These are phyloP conservation scores for Hyaena hyaena DNA, from an alignment of 2,113 vertebrate species.

Conservation along the genomic window DNA sequence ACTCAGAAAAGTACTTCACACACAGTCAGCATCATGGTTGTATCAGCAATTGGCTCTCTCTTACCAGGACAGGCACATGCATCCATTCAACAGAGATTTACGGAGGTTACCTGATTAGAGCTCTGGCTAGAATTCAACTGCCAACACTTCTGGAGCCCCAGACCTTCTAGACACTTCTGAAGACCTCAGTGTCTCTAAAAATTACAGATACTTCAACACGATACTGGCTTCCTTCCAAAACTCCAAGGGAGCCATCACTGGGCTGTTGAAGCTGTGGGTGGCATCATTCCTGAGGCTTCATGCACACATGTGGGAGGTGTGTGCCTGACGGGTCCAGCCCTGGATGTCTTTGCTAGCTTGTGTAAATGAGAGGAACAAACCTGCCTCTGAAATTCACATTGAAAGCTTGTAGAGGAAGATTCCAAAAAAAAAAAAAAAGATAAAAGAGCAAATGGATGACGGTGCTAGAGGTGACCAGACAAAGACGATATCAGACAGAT, in stretches of 20 bases:
- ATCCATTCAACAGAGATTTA: neutral
- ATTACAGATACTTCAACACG: neutral
- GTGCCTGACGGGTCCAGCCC: neutral
- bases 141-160: neutral
- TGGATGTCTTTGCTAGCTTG: neutral
- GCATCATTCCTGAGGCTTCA: neutral
- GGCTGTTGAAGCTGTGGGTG: neutral
- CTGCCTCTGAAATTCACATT: neutral
- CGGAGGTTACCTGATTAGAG: neutral
- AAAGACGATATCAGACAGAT: neutral
- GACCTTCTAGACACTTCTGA: neutral
- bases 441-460: neutral
- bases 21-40: accelerated
- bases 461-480: neutral
- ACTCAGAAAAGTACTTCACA: neutral
- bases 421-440: neutral
- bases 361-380: neutral
- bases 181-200: neutral
- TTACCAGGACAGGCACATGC: accelerated
- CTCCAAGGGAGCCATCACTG: neutral
- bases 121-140: neutral
- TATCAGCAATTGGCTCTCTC: neutral
- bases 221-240: neutral
- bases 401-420: neutral
- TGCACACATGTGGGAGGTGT: accelerated